Base-by-base conservation (phyloP, 2,797 vertebrate genomes). In the Crocodylus rhombifer region DNA sequence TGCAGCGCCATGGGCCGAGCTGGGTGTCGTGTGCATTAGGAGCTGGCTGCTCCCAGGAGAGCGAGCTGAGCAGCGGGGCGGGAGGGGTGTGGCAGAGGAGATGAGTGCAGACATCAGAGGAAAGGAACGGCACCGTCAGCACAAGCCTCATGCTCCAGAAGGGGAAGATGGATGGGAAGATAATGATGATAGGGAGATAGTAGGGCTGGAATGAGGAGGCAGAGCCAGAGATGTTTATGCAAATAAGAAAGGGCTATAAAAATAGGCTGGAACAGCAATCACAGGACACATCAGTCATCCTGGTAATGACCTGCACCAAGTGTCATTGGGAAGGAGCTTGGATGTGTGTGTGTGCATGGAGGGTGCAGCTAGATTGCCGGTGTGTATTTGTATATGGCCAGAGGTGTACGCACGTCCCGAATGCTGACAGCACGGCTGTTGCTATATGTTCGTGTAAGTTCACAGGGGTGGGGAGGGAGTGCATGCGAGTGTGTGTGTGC, bases 141-240 rank as follows among this genome's bases (percentile, higher is more conserved):
- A 1, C 1, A 9, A 64, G 10, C 61, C 4, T 36, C 0, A 16
- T 9, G 3, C 0, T 73, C 5, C 16, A 76, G 55, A 2, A 5
- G 12, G n/a, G 58, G 42, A 67, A 14, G 4, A 12, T 16, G 65
- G 3, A 20, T 5, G 62, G 25, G 17, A 56, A 84, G 7, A 3
- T 26, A 13, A 5, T 0, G 33, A 10, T 20, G 74, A 5, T 2
- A 6, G 58, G 23, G 33, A 77, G 17, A 1, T 10, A 56, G 74
- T 55, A 18, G 21, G 57, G 74, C 14, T 14, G 23, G 15, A 78
- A 17, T 2, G 8, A 60, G 58, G 58, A 61, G 58, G 58, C 57
- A 77, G 10, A 57, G 14, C n/a, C 15, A 17, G 21, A 17, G 63
- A 56, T 57, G 20, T 16, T 56, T 55, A 55, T 55, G 78, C 21